Evolutionary conservation across 2,113 vertebrate species (phyloP).

Genomic region (Peromyscus leucopus): DNA sequence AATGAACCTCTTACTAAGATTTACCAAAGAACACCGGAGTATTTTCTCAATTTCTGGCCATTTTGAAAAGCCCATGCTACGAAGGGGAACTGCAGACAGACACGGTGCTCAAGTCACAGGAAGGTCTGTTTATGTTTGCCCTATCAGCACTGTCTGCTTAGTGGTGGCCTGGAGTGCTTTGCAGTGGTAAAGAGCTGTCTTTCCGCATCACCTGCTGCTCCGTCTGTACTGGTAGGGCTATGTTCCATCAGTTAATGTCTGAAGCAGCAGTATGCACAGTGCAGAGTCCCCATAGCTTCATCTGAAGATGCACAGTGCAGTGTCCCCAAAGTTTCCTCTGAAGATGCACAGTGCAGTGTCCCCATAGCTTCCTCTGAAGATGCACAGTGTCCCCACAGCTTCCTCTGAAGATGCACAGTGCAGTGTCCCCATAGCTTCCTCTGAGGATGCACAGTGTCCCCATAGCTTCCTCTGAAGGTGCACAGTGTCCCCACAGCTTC

Average conservation of each 20-base stretch:
- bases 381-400: not conserved
- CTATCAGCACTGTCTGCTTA: not conserved
- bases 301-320: not conserved
- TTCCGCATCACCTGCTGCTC: slow-evolving; percentile 5
- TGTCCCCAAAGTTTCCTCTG: too few species aligned
- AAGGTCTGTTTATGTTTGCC: not conserved
- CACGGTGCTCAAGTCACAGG: not conserved
- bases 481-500: too few species aligned
- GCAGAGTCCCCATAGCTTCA: not conserved
- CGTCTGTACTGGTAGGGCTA: not conserved
- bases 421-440: too few species aligned
- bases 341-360: not conserved
- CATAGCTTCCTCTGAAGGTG: not conserved
- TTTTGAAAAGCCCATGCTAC: not conserved
- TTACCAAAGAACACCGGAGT: not conserved
- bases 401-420: not conserved
- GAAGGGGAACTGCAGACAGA: not conserved
- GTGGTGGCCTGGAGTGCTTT: not conserved
- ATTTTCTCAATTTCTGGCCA: slow-evolving; percentile 24
- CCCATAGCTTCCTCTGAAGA: not conserved
- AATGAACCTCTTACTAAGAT: slow-evolving; percentile 14
- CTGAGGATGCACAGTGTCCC: not conserved
- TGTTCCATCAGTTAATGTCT: not conserved
- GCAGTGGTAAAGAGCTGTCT: not conserved
- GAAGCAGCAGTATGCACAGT: not conserved